phyloP scores from a whole-genome alignment of 2,113 vertebrate genomes.

The Atlantisia rogersi region DNA sequence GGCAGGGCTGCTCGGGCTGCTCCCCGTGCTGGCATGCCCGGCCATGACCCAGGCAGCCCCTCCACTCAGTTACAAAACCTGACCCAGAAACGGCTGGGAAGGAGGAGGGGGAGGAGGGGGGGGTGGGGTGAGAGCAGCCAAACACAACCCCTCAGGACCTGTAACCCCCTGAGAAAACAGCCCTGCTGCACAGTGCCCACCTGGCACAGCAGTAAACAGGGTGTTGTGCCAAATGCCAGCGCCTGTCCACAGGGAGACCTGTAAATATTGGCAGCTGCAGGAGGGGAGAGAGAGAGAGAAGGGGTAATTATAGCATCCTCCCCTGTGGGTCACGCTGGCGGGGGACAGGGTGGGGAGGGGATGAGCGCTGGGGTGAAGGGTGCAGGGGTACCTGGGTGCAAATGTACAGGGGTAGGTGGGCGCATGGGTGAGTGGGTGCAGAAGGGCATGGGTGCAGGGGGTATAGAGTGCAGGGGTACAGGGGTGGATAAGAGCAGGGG shows the following conservation, averaged over 20 bases:
- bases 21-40: rapidly evolving
- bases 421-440: no score
- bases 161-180: neutral
- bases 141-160: neutral
- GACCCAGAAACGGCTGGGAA: neutral
- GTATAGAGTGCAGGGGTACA: rapidly evolving
- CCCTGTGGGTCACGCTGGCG: neutral
- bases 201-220: slow-evolving; percentile 61
- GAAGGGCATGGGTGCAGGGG: rapidly evolving
- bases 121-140: neutral
- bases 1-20: neutral
- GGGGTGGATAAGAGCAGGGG: no score
- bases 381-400: no score
- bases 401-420: no score
- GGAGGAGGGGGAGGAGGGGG: no score
- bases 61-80: neutral
- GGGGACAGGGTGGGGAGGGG: neutral
- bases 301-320: slow-evolving; percentile 56
- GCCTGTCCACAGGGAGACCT: slow-evolving; percentile 3
- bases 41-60: neutral
- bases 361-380: neutral
- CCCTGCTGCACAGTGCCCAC: neutral
- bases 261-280: slow-evolving; percentile 17
- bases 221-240: slow-evolving; percentile 2
- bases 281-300: neutral